Evolutionary conservation across 2,113 vertebrate species (phyloP).

Genomic region (Perognathus longimembris): DNA sequence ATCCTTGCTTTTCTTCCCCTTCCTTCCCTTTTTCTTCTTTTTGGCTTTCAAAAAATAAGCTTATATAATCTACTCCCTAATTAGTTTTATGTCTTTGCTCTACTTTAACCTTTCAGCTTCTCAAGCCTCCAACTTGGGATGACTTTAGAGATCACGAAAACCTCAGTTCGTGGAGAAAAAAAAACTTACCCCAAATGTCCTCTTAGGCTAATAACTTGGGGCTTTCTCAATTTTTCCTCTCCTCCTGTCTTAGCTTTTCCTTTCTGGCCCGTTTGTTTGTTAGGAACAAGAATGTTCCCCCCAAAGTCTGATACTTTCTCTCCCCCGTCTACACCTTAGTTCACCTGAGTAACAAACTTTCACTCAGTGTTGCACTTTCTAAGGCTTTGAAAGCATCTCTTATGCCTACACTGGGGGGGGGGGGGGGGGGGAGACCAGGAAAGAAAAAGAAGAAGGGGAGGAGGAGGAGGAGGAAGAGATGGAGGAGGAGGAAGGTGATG

Average conservation of each 20-base stretch:
- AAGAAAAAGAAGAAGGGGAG: no score
- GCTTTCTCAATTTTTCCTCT: slow-evolving; percentile 52
- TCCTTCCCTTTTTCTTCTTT: background rate
- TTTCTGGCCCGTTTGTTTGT: slow-evolving; percentile 36
- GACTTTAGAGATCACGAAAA: slow-evolving; percentile 57
- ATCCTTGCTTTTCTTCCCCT: background rate
- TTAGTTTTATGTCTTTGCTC: slow-evolving; percentile 66
- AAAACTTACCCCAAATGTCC: slow-evolving; percentile 70
- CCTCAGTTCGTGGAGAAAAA: slow-evolving; percentile 58
- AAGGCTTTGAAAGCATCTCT: slow-evolving; percentile 58
- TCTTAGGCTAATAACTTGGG: slow-evolving; percentile 67
- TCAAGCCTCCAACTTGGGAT: slow-evolving; percentile 61
- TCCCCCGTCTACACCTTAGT: background rate
- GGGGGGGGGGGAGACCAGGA: background rate
- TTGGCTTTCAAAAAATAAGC: slow-evolving; percentile 52
- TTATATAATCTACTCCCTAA: slow-evolving; percentile 68
- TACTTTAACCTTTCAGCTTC: slow-evolving; percentile 65
- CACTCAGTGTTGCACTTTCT: slow-evolving; percentile 46
- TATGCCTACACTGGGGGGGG: background rate
- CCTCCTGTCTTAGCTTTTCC: slow-evolving; percentile 52
- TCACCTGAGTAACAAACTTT: slow-evolving; percentile 79
- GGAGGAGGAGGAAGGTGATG: background rate
- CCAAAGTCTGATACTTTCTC: background rate
- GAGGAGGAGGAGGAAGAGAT: no score
- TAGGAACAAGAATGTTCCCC: slow-evolving; percentile 51